These are phyloP conservation scores for Popillia japonica DNA, from an alignment of 1,140 invertebrate genomes.

Conservation along the genomic window DNA sequence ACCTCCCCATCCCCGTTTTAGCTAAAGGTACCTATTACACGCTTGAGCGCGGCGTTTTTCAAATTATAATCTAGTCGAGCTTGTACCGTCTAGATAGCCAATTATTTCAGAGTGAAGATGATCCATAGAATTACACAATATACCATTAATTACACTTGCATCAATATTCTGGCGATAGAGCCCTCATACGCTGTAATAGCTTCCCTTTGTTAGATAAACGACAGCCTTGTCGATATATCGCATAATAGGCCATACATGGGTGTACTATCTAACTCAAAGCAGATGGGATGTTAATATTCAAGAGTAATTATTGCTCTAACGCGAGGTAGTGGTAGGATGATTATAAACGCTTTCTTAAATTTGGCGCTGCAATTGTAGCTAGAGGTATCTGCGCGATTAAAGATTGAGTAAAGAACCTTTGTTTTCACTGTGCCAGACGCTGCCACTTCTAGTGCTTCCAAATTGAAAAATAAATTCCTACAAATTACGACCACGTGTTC, in stretches of 20 bases:
- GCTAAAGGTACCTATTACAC: not conserved
- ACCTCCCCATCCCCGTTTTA: not conserved
- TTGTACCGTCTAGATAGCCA: too few relatives aligned
- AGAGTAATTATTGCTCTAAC: not conserved
- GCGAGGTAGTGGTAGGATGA: too few relatives aligned
- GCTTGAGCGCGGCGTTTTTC: too few relatives aligned
- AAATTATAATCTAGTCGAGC: too few relatives aligned
- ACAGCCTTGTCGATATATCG: not conserved
- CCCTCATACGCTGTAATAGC: not conserved
- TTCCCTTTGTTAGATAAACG: not conserved
- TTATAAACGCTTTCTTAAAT: too few relatives aligned
- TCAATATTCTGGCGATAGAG: not conserved
- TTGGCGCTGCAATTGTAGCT: not conserved
- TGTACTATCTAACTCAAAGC: not conserved
- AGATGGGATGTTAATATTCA: not conserved
- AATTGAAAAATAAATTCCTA: slow-evolving; percentile 26
- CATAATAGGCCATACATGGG: not conserved
- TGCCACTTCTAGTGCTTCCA: not conserved
- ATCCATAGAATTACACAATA: not conserved
- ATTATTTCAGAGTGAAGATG: too few relatives aligned
- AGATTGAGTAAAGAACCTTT: slow-evolving; percentile 3
- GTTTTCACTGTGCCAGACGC: not conserved
- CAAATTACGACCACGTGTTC: slow-evolving; percentile 22
- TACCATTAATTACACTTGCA: not conserved
- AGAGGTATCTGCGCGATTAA: not conserved